Conservation (phyloP, 2,888 invertebrate genomes). For the Pollenia griseotomentosa region DNA sequence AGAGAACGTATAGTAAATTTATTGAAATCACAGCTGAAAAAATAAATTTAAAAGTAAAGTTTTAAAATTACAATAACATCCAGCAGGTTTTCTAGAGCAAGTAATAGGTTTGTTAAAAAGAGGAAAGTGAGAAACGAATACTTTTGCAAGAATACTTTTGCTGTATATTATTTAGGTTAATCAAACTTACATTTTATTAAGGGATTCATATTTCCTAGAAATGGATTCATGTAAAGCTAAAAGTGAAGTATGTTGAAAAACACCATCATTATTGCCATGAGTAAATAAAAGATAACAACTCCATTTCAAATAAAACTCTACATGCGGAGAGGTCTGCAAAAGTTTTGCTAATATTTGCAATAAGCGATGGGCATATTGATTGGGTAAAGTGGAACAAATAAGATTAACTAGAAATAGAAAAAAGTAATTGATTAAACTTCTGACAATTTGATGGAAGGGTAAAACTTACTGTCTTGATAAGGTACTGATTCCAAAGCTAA, state of each 20-base stretch:
- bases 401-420: slow-evolving; percentile 88
- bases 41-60: neutral
- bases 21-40: slow-evolving; percentile 93
- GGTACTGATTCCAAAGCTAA: slow-evolving; percentile 94
- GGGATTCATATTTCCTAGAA: slow-evolving; percentile 90
- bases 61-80: neutral
- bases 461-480: slow-evolving; percentile 88
- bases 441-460: neutral
- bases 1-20: slow-evolving; percentile 92
- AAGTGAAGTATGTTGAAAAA: slow-evolving; percentile 87
- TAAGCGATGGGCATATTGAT: slow-evolving; percentile 90
- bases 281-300: slow-evolving; percentile 88
- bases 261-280: slow-evolving; percentile 87
- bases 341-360: slow-evolving; percentile 89
- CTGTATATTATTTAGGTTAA: slow-evolving; percentile 8
- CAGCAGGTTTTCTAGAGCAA: too few relatives aligned
- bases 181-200: slow-evolving; percentile 91
- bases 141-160: too few relatives aligned
- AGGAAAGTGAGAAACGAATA: too few relatives aligned
- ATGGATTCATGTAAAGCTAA: slow-evolving; percentile 92
- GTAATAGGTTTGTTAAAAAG: slow-evolving; percentile 19
- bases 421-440: neutral
- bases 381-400: slow-evolving; percentile 88
- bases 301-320: slow-evolving; percentile 96
- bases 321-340: slow-evolving; percentile 91